phyloP scores from a whole-genome alignment of 2,797 vertebrate genomes.

The Argya squamiceps region DNA sequence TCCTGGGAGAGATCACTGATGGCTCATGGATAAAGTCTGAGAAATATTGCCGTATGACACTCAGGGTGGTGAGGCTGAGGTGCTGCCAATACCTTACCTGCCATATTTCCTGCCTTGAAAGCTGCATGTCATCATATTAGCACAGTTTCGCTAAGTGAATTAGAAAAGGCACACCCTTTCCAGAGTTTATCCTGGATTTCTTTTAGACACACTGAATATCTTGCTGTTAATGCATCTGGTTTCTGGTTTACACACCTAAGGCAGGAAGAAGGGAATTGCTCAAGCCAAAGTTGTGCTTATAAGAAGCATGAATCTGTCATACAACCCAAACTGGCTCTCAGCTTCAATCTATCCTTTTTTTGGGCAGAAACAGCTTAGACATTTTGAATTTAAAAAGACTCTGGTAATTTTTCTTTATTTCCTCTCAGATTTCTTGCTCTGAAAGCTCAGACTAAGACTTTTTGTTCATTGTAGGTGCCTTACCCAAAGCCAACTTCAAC shows the following conservation, averaged over 20 bases:
- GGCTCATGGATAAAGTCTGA: not conserved
- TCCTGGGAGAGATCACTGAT: not conserved
- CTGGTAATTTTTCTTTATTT: not conserved
- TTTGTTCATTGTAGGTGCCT: not conserved
- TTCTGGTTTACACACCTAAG: not conserved
- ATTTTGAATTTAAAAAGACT: not conserved
- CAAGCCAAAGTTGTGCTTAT: not conserved
- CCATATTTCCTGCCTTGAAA: not conserved
- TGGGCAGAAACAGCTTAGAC: not conserved
- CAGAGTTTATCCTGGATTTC: not conserved
- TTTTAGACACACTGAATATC: not conserved
- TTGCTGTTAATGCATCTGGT: not conserved
- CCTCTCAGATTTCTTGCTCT: not conserved
- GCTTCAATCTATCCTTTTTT: conserved; percentile 11
- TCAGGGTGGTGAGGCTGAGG: not conserved
- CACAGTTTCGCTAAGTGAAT: not conserved
- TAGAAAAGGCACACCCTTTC: not conserved
- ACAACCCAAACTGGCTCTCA: not conserved
- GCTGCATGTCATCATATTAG: not conserved
- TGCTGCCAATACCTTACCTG: not conserved
- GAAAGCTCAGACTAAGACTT: not conserved
- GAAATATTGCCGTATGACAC: fast-evolving
- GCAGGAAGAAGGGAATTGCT: not conserved
- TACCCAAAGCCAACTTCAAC: not conserved
- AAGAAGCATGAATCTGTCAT: not conserved